Percentiles rank a stretch among this genome's conserved stretches.
These are phyloP conservation scores for Chionis minor DNA, from an alignment of 2,113 vertebrate species.

Conservation along the genomic window DNA sequence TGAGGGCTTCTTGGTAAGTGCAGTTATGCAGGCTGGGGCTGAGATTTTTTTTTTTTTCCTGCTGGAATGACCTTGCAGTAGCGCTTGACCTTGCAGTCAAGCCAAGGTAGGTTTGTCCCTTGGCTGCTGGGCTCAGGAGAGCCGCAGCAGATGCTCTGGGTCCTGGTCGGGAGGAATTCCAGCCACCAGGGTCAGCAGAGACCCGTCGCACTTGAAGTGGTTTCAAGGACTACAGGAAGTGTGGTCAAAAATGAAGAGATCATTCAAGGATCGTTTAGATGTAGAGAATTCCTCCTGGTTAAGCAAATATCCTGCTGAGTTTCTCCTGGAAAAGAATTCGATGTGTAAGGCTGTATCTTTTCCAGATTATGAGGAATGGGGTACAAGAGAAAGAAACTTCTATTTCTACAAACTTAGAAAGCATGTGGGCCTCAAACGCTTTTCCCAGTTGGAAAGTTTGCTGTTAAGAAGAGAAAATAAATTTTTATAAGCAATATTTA, in stretches of 20 bases:
- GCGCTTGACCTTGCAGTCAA: background rate
- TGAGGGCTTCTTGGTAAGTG: background rate
- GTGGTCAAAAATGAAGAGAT: background rate
- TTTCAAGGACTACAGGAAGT: background rate
- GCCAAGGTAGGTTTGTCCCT: background rate
- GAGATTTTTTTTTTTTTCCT: background rate
- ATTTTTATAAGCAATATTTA: constrained; percentile 41
- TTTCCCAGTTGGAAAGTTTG: constrained; percentile 40
- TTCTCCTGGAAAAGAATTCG: background rate
- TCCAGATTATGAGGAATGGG: background rate
- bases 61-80: background rate
- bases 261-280: background rate
- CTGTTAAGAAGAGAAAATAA: constrained; percentile 15
- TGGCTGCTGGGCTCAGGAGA: background rate
- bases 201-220: background rate
- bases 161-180: background rate
- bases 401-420: constrained; percentile 5
- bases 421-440: background rate
- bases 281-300: constrained; percentile 1
- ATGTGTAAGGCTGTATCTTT: background rate
- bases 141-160: background rate
- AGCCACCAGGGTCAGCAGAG: background rate
- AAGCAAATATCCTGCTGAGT: background rate
- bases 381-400: background rate
- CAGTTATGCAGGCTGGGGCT: background rate